Percentiles rank a stretch among this genome's conserved stretches.
phyloP scores from a whole-genome alignment of 2,797 vertebrate species.

The Philypnodon macrostomus region DNA sequence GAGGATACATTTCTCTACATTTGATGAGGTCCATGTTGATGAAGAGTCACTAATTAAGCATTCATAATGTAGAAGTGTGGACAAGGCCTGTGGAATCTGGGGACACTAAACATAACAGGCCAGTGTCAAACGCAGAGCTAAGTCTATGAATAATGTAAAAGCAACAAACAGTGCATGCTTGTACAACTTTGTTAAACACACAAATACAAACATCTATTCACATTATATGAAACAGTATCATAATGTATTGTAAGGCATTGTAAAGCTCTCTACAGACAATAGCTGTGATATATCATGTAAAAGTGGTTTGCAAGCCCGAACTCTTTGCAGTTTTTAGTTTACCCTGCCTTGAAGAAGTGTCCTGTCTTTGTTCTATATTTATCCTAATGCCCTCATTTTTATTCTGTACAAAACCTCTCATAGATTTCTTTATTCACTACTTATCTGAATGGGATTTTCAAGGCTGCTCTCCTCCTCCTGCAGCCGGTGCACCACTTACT shows the following conservation, averaged over 20 bases:
- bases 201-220: too few relatives aligned
- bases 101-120: constrained; percentile 59
- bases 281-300: too few relatives aligned
- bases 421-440: constrained; percentile 55
- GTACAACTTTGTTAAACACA: constrained; percentile 43
- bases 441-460: constrained; percentile 58
- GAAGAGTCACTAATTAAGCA: constrained; percentile 51
- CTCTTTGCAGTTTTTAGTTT: constrained; percentile 16
- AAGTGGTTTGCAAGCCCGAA: too few relatives aligned
- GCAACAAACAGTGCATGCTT: constrained; percentile 51
- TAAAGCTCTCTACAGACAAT: background rate
- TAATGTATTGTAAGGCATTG: constrained; percentile 12
- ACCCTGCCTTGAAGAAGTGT: constrained; percentile 52
- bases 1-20: too few relatives aligned
- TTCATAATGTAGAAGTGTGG: constrained; percentile 52
- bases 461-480: constrained; percentile 49
- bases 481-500: constrained; percentile 25
- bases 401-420: constrained; percentile 56
- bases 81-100: constrained; percentile 33
- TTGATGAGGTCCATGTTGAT: constrained; percentile 21
- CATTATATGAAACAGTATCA: constrained; percentile 29
- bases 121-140: constrained; percentile 46
- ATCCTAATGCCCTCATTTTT: constrained; percentile 65
- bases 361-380: constrained; percentile 69
- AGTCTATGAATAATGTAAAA: constrained; percentile 66